phyloP scores from a whole-genome alignment of 2,113 vertebrate genomes.

The Lates calcarifer region DNA sequence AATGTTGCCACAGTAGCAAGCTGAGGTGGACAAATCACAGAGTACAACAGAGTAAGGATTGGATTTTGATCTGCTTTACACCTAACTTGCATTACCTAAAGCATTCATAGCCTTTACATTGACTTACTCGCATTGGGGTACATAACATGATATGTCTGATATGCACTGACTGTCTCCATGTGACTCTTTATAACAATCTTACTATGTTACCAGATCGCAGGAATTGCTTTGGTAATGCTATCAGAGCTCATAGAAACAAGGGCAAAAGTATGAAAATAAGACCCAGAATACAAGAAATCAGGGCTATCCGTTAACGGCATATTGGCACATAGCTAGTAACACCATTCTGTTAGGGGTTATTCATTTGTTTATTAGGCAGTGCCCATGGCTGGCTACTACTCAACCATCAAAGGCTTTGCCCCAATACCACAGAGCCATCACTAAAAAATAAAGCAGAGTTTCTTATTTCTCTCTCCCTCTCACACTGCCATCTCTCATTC shows the following conservation, averaged over 20 bases:
- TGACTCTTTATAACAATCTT: not conserved
- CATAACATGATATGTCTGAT: too few species aligned
- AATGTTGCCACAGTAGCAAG: not conserved
- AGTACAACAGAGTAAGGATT: not conserved
- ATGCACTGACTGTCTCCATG: not conserved
- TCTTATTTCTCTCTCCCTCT: constrained; percentile 70
- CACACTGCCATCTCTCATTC: constrained; percentile 72
- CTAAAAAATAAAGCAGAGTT: constrained; percentile 76
- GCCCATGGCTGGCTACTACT: constrained; percentile 66
- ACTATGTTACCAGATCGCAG: constrained; percentile 1
- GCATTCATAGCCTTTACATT: not conserved
- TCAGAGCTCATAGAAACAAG: constrained; percentile 5
- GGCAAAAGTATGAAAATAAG: constrained; percentile 18
- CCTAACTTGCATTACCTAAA: not conserved
- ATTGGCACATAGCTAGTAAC: constrained; percentile 34
- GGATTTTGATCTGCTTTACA: not conserved
- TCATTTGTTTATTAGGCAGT: constrained; percentile 70
- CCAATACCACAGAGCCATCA: constrained; percentile 69
- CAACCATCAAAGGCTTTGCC: constrained; percentile 77
- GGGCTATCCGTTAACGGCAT: constrained; percentile 5
- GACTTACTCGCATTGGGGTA: not conserved
- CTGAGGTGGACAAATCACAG: not conserved
- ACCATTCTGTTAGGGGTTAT: constrained; percentile 55
- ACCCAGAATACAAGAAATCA: constrained; percentile 16
- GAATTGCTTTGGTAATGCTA: constrained; percentile 4